These are phyloP conservation scores for Spea multiplicata DNA, from an alignment of 2,113 vertebrate genomes.

Conservation along the genomic window DNA sequence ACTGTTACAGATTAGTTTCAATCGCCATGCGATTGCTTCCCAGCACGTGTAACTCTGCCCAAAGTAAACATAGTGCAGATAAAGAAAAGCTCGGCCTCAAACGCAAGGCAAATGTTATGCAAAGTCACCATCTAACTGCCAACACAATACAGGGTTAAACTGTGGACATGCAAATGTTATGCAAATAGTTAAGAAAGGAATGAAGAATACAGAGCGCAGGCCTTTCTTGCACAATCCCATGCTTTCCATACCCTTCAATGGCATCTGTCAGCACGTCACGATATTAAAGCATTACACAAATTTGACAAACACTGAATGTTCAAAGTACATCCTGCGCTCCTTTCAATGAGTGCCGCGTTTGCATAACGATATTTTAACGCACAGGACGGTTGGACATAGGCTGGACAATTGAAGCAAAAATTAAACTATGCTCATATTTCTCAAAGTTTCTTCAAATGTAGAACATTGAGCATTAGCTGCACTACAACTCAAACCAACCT, in stretches of 20 bases:
- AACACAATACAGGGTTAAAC: constrained; percentile 20
- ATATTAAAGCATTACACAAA: constrained; percentile 30
- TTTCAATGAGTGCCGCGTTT: constrained; percentile 11
- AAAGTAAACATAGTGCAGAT: background rate
- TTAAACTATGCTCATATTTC: too few relatives aligned
- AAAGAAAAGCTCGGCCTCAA: background rate
- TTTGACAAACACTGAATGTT: background rate
- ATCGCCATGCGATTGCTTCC: background rate
- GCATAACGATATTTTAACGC: constrained; percentile 39
- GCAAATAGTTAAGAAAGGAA: constrained; percentile 28
- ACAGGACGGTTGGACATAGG: background rate
- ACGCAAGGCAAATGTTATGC: constrained; percentile 24
- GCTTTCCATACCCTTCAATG: constrained; percentile 13
- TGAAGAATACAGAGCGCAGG: background rate
- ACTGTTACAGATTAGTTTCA: background rate
- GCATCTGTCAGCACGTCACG: background rate
- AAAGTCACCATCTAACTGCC: background rate
- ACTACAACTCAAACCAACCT: too few relatives aligned
- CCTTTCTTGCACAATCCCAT: constrained; percentile 8
- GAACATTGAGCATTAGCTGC: too few relatives aligned
- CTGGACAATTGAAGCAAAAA: background rate
- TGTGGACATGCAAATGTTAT: constrained; percentile 39
- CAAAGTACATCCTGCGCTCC: constrained; percentile 16
- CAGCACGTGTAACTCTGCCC: background rate
- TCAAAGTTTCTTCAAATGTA: too few relatives aligned